phyloP scores from a whole-genome alignment of 2,113 vertebrate genomes.

The Odontophorus gujanensis region DNA sequence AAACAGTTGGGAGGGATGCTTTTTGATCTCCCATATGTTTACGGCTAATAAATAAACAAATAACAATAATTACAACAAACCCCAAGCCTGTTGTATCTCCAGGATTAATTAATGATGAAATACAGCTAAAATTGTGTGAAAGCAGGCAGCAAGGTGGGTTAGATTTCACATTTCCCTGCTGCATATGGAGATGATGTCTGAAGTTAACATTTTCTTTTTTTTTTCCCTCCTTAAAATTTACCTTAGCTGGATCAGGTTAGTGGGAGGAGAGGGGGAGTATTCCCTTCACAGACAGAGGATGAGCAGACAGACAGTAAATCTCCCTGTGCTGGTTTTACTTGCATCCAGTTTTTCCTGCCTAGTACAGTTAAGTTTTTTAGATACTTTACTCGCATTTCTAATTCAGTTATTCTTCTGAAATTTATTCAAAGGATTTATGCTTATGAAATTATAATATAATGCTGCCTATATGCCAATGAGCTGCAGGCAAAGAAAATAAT shows the following conservation, averaged over 20 bases:
- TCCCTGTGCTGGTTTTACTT: constrained; percentile 22
- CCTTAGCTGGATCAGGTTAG: constrained; percentile 57
- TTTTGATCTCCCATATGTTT: constrained; percentile 75
- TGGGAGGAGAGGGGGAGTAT: constrained; percentile 46
- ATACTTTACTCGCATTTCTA: constrained; percentile 86
- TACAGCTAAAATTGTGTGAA: constrained; percentile 70
- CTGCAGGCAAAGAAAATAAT: constrained; percentile 90
- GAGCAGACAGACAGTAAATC: constrained; percentile 41
- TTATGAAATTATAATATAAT: constrained; percentile 90
- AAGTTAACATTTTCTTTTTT: constrained; percentile 17
- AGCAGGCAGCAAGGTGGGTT: constrained; percentile 34
- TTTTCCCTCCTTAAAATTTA: constrained; percentile 53
- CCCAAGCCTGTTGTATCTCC: constrained; percentile 78
- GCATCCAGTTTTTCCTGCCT: constrained; percentile 57
- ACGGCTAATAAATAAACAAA: constrained; percentile 82
- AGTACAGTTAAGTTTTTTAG: constrained; percentile 79
- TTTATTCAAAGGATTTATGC: constrained; percentile 90
- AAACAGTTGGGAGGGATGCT: constrained; percentile 71
- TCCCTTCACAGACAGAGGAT: constrained; percentile 51
- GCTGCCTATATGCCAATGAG: constrained; percentile 87
- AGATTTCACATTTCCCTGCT: constrained; percentile 13
- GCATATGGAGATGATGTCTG: constrained; percentile 23
- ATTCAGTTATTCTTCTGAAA: constrained; percentile 88
- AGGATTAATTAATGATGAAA: constrained; percentile 82
- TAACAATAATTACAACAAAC: constrained; percentile 81